A percentile compares a stretch with the other conserved stretches of the same genome.
These are phyloP conservation scores for Pectinophora gossypiella DNA, from an alignment of 1,140 invertebrate species.

Conservation along the genomic window DNA sequence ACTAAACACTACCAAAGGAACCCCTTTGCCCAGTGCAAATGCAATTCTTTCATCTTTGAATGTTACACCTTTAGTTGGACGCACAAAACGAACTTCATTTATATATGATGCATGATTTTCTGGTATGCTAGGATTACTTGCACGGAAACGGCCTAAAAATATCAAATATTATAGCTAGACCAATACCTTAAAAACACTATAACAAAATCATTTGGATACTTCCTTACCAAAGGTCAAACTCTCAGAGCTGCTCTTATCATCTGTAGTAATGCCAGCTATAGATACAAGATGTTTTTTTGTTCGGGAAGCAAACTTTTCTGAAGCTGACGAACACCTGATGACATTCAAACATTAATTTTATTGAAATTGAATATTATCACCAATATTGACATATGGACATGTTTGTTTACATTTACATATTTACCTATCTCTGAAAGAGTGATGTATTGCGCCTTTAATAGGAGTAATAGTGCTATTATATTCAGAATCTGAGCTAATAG, in stretches of 20 bases:
- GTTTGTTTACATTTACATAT: conserved; percentile 1
- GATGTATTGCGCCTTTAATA: conserved; percentile 37
- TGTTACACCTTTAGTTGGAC: conserved; percentile 77
- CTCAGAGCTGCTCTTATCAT: conserved; percentile 84
- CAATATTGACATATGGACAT: not conserved
- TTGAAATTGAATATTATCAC: not conserved
- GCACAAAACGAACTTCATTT: conserved; percentile 78
- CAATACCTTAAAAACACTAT: conserved; percentile 25
- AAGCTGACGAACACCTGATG: conserved; percentile 76
- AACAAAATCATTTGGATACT: conserved; percentile 1
- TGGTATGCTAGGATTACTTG: conserved; percentile 67
- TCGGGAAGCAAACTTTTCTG: conserved; percentile 75
- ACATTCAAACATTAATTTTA: not conserved
- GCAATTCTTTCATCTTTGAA: conserved; percentile 87
- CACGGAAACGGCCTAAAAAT: conserved; percentile 57
- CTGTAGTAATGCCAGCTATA: conserved; percentile 76
- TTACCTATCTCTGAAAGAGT: conserved; percentile 80
- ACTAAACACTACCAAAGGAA: conserved; percentile 89
- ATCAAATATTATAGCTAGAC: conserved; percentile 39
- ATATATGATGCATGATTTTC: conserved; percentile 62
- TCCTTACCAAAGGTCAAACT: conserved; percentile 77
- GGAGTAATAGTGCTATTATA: conserved; percentile 68
- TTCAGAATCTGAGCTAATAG: conserved; percentile 81
- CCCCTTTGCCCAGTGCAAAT: conserved; percentile 81
- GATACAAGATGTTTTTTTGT: conserved; percentile 65